Evolutionary conservation across 2,113 vertebrate species (phyloP).

Genomic region (Dicrurus megarhynchus): DNA sequence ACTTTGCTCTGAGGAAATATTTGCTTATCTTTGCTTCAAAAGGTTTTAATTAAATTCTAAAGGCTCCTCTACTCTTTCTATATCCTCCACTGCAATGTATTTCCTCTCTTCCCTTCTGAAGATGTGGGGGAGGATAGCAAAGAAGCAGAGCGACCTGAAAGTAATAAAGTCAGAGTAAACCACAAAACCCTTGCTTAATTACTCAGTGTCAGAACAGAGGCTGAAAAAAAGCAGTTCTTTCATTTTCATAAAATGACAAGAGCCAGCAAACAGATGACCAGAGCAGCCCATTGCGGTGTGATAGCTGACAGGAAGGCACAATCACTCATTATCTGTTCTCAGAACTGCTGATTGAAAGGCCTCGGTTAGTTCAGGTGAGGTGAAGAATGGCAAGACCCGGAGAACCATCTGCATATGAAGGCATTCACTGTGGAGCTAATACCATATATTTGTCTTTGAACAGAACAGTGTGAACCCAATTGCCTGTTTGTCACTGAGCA

Average conservation of each 20-base stretch:
- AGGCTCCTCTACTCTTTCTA: not conserved
- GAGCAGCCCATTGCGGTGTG: not conserved
- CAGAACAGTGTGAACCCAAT: not conserved
- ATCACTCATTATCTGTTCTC: not conserved
- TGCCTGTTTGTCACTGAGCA: not conserved
- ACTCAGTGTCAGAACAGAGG: not conserved
- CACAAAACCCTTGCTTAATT: not conserved
- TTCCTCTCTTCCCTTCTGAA: not conserved
- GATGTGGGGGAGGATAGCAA: not conserved
- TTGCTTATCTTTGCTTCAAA: not conserved
- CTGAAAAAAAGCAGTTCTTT: constrained; percentile 14
- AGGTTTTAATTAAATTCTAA: not conserved
- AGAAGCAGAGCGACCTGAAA: not conserved
- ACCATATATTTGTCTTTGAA: not conserved
- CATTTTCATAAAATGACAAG: not conserved
- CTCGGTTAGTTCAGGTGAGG: not conserved
- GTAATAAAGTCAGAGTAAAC: not conserved
- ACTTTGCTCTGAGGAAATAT: not conserved
- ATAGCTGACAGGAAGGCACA: not conserved
- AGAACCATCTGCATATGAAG: not conserved
- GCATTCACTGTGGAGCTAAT: not conserved
- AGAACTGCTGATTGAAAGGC: not conserved
- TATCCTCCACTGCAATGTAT: not conserved
- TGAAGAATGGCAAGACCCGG: not conserved
- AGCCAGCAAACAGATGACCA: not conserved